Evolutionary conservation across 1,140 invertebrate species (phyloP), one percentile per base, ranked within the genome.

Genomic region (Macrosteles quadrilineatus): DNA sequence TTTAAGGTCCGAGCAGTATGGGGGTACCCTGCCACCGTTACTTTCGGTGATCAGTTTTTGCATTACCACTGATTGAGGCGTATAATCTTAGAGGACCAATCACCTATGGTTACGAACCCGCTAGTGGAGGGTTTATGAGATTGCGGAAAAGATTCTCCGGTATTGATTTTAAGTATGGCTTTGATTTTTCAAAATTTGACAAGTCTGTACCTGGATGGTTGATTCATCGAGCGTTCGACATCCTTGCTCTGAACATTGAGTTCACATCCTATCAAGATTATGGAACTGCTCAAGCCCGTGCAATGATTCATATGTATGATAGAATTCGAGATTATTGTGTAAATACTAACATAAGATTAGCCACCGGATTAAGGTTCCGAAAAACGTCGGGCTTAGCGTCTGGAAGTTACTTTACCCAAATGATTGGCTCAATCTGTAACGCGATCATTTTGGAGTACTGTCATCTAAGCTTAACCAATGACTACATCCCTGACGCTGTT

Each of bases 21-120:
- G 70, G 70, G 70, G 1, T 71, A 71, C 29, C 70, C 65, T 27
- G 67, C 67, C n/a, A 71, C 70, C n/a, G 40, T 69, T 4, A 63
- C 63, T 1, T 68, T 71, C 40, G 31, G 29, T 1, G 70, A 71
- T 65, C 70, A 1, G 23, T 55, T 4, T 71, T 71, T 47, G 70
- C 70, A 19, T 19, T 62, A 30, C 66, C 70, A 9, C 19, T 68
- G 17, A 68, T 68, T 6, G 30, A 68, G n/a, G 70, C 53, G 1
- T 62, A 62, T 50, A 68, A 69, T 14, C 1, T 1, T 4, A 2
- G 19, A 17, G 19, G 32, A n/a, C 66, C 47, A 17, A 71, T 71
- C 11, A 66, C 70, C 11, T 71, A 71, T 69, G 70, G 70, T 21
- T 71, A 59, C 62, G 70, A 71, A 47, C 55, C 66, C 3, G 64